A percentile compares a stretch with the other conserved stretches of the same genome.
These are phyloP conservation scores for Drosophila punjabiensis DNA, from an alignment of 1,140 invertebrate genomes.

Conservation along the genomic window DNA sequence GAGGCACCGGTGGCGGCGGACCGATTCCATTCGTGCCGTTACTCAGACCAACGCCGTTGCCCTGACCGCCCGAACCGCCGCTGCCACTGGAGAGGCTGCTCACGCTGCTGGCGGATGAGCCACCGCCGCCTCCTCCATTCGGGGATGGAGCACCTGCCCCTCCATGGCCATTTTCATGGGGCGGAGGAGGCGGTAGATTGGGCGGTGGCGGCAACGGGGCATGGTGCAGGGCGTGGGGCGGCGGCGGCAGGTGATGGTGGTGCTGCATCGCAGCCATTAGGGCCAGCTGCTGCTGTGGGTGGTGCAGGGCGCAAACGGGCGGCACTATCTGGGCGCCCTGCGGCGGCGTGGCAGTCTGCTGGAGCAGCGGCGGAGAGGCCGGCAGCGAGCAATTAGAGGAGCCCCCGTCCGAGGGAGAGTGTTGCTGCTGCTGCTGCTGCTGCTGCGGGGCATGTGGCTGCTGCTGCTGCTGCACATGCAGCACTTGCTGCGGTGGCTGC, in stretches of 20 bases:
- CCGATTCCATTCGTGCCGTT: constrained; percentile 63
- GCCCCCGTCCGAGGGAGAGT: constrained; percentile 68
- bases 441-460: constrained; percentile 42
- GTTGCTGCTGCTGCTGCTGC: constrained; percentile 49
- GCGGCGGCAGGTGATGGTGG: constrained; percentile 60
- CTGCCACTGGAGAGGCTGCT: constrained; percentile 70
- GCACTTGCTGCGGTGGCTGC: constrained; percentile 32
- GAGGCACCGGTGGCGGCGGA: constrained; percentile 40
- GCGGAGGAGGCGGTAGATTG: constrained; percentile 34
- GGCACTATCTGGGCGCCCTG: constrained; percentile 78
- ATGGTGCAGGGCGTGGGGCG: constrained; percentile 47
- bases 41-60: constrained; percentile 41
- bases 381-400: constrained; percentile 72
- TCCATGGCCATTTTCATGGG: constrained; percentile 68
- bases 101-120: constrained; percentile 70
- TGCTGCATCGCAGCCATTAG: constrained; percentile 81
- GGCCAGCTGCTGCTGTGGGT: constrained; percentile 81
- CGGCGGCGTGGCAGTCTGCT: constrained; percentile 75
- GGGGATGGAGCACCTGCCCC: constrained; percentile 61
- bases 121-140: constrained; percentile 44
- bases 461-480: constrained; percentile 39
- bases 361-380: constrained; percentile 74
- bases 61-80: constrained; percentile 47
- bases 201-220: constrained; percentile 44
- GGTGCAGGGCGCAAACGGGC: constrained; percentile 80